Percentiles rank a stretch among this genome's conserved stretches.
phyloP scores from a whole-genome alignment of 2,113 vertebrate genomes.

The Amphiprion percula region DNA sequence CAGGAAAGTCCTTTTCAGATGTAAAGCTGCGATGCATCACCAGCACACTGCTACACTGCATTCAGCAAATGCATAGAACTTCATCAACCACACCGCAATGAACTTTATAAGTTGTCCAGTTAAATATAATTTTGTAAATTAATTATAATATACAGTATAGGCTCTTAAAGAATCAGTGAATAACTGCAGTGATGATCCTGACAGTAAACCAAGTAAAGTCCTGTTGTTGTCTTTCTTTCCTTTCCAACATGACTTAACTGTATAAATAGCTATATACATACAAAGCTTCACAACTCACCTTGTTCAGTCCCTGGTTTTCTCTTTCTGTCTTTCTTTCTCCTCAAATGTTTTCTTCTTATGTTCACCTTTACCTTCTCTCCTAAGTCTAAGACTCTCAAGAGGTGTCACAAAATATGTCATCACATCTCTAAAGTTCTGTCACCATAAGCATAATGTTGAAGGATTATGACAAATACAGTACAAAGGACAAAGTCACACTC shows the following conservation, averaged over 20 bases:
- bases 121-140: conserved; percentile 35
- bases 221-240: background rate
- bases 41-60: conserved; percentile 8
- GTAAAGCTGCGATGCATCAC: conserved; percentile 26
- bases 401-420: background rate
- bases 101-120: conserved; percentile 24
- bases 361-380: conserved; percentile 1
- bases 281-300: conserved; percentile 27
- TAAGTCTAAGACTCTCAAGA: background rate
- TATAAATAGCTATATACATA: conserved; percentile 60
- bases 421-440: background rate
- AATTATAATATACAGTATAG: conserved; percentile 36
- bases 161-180: conserved; percentile 30
- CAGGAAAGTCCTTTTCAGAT: conserved; percentile 20
- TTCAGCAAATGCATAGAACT: conserved; percentile 12
- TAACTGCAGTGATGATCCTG: conserved; percentile 43
- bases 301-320: conserved; percentile 17
- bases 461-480: conserved; percentile 36
- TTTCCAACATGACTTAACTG: conserved; percentile 1
- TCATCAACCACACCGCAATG: conserved; percentile 4
- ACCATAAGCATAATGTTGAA: conserved; percentile 17
- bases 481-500: background rate
- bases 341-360: background rate
- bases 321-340: background rate
- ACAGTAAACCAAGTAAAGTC: conserved; percentile 28